Conservation (phyloP, 2,797 vertebrate species). For the Centroberyx gerrardi region DNA sequence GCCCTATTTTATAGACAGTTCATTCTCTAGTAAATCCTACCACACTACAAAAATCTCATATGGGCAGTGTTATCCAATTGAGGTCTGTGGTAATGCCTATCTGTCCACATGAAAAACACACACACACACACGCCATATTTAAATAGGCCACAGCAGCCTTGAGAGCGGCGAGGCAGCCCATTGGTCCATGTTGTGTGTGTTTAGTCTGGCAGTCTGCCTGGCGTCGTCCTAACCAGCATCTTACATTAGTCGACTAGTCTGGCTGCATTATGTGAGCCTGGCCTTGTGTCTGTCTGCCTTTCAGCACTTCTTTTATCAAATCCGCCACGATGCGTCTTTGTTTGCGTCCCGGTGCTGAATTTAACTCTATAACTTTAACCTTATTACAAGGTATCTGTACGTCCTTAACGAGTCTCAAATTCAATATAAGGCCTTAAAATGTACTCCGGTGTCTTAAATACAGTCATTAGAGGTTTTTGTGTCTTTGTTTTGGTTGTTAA, state of each 20-base stretch:
- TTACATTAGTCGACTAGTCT: conserved; percentile 32
- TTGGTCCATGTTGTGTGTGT: conserved; percentile 35
- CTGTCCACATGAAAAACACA: too few species aligned
- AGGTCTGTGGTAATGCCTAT: too few species aligned
- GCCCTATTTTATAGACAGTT: too few species aligned
- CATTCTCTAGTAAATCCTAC: too few species aligned
- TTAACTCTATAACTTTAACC: background rate
- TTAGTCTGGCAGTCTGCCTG: conserved; percentile 42
- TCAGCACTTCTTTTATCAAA: conserved; percentile 19
- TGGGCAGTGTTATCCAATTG: too few species aligned
- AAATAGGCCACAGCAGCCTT: conserved; percentile 35
- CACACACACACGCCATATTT: background rate
- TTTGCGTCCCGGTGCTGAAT: background rate
- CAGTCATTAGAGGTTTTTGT: too few species aligned
- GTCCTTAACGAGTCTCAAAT: background rate
- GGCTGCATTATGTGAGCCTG: conserved; percentile 12
- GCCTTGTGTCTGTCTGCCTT: conserved; percentile 29
- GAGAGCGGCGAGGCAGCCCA: conserved; percentile 10
- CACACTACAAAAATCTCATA: too few species aligned
- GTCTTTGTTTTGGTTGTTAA: too few species aligned
- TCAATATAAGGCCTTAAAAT: too few species aligned
- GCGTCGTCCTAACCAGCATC: conserved; percentile 13
- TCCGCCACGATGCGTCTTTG: conserved; percentile 1
- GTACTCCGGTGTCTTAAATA: background rate
- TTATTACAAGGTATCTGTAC: conserved; percentile 3